These are phyloP conservation scores for Archivesica marissinica DNA, from an alignment of 1,140 invertebrate species.

Conservation along the genomic window DNA sequence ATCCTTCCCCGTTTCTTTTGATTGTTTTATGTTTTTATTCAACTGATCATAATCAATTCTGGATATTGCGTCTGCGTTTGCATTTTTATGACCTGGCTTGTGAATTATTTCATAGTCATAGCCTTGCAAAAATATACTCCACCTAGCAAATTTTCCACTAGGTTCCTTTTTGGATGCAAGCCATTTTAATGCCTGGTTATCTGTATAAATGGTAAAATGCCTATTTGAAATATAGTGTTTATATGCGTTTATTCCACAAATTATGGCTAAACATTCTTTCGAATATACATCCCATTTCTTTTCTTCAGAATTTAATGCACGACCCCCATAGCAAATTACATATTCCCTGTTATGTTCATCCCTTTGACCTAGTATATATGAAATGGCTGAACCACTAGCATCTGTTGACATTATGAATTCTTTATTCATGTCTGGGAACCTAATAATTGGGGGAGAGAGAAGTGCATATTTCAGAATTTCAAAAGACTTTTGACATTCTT, in stretches of 20 bases:
- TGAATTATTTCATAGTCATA: background rate
- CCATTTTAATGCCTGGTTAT: background rate
- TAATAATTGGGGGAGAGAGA: constrained; percentile 63
- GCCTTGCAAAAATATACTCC: background rate
- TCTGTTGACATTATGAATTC: constrained; percentile 69
- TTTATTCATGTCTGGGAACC: constrained; percentile 65
- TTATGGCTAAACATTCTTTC: constrained; percentile 62
- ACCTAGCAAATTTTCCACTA: background rate
- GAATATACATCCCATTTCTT: constrained; percentile 44
- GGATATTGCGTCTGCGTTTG: constrained; percentile 25
- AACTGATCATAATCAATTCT: background rate
- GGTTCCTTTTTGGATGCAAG: constrained; percentile 11
- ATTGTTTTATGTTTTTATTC: too few species aligned
- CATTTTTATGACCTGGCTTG: background rate
- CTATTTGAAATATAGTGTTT: constrained; percentile 63
- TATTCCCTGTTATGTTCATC: constrained; percentile 73
- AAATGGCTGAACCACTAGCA: constrained; percentile 71
- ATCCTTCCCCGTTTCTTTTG: background rate
- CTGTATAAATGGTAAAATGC: too few species aligned
- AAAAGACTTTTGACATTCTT: constrained; percentile 65
- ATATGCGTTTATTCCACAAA: constrained; percentile 47
- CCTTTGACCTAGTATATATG: too few species aligned
- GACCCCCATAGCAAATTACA: constrained; percentile 84
- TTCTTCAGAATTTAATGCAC: constrained; percentile 75
- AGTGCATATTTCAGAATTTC: constrained; percentile 68